Evolutionary conservation across 2,888 invertebrate genomes (phyloP).

Genomic region (Bellardia pandia): DNA sequence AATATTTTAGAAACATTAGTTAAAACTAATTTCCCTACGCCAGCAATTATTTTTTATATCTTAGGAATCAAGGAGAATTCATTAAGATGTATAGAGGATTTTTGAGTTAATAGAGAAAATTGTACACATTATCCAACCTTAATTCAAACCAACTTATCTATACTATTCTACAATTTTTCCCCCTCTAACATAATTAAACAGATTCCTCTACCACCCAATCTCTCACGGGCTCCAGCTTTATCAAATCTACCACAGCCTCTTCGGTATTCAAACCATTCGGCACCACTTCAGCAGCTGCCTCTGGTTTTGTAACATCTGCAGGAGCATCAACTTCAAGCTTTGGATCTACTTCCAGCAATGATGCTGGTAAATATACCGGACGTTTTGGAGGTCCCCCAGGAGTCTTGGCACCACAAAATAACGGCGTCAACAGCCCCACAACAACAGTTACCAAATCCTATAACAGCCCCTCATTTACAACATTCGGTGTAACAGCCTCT

Average conservation of each 20-base stretch:
- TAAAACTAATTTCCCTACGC: no score
- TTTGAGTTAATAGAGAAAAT: no score
- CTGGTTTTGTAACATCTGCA: conserved; percentile 53
- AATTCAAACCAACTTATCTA: neutral
- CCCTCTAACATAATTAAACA: neutral
- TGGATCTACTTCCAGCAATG: conserved; percentile 26
- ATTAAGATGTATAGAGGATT: no score
- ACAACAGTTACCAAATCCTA: conserved; percentile 34
- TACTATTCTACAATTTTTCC: neutral
- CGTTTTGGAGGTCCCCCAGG: conserved; percentile 80
- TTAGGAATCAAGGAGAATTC: no score
- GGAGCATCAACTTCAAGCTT: neutral
- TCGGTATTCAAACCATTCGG: conserved; percentile 47
- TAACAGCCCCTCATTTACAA: conserved; percentile 26
- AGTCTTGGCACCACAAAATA: conserved; percentile 73
- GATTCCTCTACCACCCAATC: conserved; percentile 55
- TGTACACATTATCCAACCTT: no score
- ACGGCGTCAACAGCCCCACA: conserved; percentile 52
- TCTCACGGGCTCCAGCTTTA: conserved; percentile 20
- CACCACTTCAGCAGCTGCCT: conserved; percentile 53
- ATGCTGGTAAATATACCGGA: conserved; percentile 79
- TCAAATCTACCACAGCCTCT: conserved; percentile 54
- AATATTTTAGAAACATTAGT: no score
- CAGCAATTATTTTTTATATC: no score
- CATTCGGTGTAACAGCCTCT: neutral